Percentiles rank a stretch among this genome's conserved stretches.
These are phyloP conservation scores for Drosophila trapezifrons DNA, from an alignment of 1,140 invertebrate genomes.

Conservation along the genomic window DNA sequence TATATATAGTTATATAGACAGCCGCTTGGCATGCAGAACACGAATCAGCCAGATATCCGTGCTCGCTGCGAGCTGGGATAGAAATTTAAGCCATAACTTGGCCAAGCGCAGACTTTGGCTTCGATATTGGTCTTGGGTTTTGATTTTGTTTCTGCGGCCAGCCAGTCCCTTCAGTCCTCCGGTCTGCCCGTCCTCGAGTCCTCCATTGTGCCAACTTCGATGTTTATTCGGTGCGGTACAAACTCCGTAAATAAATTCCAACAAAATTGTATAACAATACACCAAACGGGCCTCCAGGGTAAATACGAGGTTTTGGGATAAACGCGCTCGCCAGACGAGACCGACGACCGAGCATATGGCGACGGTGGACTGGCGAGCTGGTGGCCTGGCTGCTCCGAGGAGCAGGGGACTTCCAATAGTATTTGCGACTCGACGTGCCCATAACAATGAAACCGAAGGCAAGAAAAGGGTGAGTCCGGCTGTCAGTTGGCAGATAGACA, in stretches of 20 bases:
- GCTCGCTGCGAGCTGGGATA: conserved; percentile 68
- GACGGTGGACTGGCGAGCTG: conserved; percentile 1
- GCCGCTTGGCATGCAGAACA: conserved; percentile 73
- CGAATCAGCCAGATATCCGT: conserved; percentile 51
- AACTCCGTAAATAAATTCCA: conserved; percentile 83
- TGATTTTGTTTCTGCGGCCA: conserved; percentile 51
- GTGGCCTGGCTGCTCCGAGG: not conserved
- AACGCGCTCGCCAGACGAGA: conserved; percentile 38
- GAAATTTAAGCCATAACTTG: conserved; percentile 80
- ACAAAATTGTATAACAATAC: conserved; percentile 82
- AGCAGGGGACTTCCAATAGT: conserved; percentile 35
- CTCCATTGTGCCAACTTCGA: conserved; percentile 70
- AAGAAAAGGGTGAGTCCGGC: conserved; percentile 7
- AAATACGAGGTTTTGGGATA: conserved; percentile 55
- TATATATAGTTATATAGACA: conserved; percentile 9
- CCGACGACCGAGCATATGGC: conserved; percentile 29
- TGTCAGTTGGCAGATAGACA: conserved; percentile 35
- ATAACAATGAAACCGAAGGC: conserved; percentile 52
- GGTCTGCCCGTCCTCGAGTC: not conserved
- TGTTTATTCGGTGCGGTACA: conserved; percentile 79
- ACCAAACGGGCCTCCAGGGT: conserved; percentile 76
- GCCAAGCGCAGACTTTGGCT: conserved; percentile 59
- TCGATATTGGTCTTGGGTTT: conserved; percentile 71
- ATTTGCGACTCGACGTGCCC: conserved; percentile 57
- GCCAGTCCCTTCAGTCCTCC: not conserved